These are phyloP conservation scores for Mamestra brassicae DNA, from an alignment of 2,888 invertebrate genomes.

Conservation along the genomic window DNA sequence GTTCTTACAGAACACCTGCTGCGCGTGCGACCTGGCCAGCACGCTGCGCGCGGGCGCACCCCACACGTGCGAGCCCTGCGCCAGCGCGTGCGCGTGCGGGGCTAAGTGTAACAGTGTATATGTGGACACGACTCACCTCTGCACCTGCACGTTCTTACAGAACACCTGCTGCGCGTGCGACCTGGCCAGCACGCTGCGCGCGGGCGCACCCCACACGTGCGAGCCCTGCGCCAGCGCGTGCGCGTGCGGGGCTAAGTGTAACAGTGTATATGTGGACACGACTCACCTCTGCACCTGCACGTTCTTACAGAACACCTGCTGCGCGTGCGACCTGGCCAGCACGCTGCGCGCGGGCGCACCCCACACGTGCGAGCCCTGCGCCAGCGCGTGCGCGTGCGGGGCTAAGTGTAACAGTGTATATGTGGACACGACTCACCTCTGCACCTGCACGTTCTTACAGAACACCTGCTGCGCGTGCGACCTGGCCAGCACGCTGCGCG, in stretches of 20 bases:
- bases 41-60: neutral
- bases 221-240: neutral
- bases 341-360: slow-evolving; percentile 83
- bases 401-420: neutral
- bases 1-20: slow-evolving; percentile 3
- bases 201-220: slow-evolving; percentile 72
- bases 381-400: neutral
- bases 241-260: no score
- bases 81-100: neutral
- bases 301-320: slow-evolving; percentile 3
- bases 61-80: neutral
- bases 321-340: slow-evolving; percentile 67
- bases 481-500: slow-evolving; percentile 82
- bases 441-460: slow-evolving; percentile 8
- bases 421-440: slow-evolving; percentile 10
- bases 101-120: neutral
- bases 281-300: slow-evolving; percentile 12
- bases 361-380: slow-evolving; percentile 46
- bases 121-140: slow-evolving; percentile 11
- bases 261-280: neutral
- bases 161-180: neutral
- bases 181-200: slow-evolving; percentile 81
- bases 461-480: neutral
- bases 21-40: slow-evolving; percentile 66
- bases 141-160: slow-evolving; percentile 8